Evolutionary conservation across 2,797 vertebrate species (phyloP).

Genomic region (Potorous gilbertii): DNA sequence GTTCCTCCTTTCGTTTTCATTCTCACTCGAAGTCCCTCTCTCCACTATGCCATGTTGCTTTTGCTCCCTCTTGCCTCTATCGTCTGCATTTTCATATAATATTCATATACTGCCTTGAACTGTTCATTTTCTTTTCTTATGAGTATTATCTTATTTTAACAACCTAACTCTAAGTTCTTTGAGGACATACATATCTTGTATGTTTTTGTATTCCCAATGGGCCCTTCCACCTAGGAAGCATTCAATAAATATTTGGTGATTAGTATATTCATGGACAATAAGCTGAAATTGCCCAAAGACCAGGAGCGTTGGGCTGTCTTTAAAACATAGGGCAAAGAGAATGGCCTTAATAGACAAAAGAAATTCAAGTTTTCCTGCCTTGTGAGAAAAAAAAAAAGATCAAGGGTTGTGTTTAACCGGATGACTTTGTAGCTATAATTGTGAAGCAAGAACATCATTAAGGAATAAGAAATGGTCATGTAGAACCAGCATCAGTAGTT

Average conservation of each 20-base stretch:
- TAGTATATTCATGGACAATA: not conserved
- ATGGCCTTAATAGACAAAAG: rapidly evolving
- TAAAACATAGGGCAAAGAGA: not conserved
- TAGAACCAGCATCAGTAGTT: not conserved
- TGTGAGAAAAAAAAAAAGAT: not conserved
- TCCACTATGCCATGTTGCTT: not conserved
- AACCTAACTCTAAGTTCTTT: not conserved
- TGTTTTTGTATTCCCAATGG: not conserved
- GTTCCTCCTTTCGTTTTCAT: not conserved
- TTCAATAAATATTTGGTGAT: not conserved
- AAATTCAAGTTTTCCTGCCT: not conserved
- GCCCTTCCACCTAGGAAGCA: not conserved
- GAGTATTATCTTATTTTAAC: not conserved
- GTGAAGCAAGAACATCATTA: constrained; percentile 69
- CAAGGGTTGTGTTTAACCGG: constrained; percentile 40
- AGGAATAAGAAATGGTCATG: constrained; percentile 66
- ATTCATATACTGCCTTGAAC: not conserved
- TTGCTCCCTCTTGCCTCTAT: not conserved
- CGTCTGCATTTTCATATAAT: not conserved
- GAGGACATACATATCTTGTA: not conserved
- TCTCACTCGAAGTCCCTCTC: not conserved
- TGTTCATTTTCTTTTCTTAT: not conserved
- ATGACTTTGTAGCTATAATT: not conserved
- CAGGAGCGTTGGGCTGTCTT: rapidly evolving
- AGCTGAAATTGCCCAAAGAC: not conserved